Evolutionary conservation across 1,140 invertebrate genomes (phyloP).

Genomic region (Adelges cooleyi): DNA sequence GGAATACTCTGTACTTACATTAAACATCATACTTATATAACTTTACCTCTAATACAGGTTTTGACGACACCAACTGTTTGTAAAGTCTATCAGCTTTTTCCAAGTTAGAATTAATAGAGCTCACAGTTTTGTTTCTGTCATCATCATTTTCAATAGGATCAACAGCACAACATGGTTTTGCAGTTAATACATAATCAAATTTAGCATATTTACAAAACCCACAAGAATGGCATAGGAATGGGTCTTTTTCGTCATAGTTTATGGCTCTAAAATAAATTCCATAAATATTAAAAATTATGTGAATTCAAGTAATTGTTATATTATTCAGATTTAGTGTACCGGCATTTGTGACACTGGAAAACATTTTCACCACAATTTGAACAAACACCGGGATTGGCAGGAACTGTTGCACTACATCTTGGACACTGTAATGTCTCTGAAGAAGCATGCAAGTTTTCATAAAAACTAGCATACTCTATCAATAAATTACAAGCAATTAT

Average conservation of each 20-base stretch:
- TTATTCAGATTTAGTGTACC: constrained; percentile 45
- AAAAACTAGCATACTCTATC: constrained; percentile 97
- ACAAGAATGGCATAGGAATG: constrained; percentile 95
- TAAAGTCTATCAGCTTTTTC: constrained; percentile 93
- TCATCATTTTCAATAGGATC: constrained; percentile 96
- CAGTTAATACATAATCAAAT: constrained; percentile 88
- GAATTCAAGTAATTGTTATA: neutral
- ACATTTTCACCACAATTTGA: constrained; percentile 97
- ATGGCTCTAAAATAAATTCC: constrained; percentile 56
- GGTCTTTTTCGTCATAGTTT: constrained; percentile 98
- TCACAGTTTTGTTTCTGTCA: constrained; percentile 67
- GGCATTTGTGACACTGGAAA: constrained; percentile 95
- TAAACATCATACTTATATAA: too few species aligned
- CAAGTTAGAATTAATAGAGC: constrained; percentile 74
- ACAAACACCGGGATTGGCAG: constrained; percentile 93
- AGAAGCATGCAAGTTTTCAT: constrained; percentile 71
- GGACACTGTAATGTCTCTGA: constrained; percentile 92
- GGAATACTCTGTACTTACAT: too few species aligned
- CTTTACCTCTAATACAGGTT: constrained; percentile 75
- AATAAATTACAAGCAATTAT: constrained; percentile 97
- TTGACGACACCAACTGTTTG: constrained; percentile 75
- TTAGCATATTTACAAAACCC: constrained; percentile 99
- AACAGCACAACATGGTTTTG: constrained; percentile 83
- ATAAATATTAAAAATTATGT: neutral
- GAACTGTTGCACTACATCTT: constrained; percentile 87